Percentiles rank a stretch among this genome's conserved stretches.
phyloP scores from a whole-genome alignment of 2,113 vertebrate species.

The Charadrius vociferus region DNA sequence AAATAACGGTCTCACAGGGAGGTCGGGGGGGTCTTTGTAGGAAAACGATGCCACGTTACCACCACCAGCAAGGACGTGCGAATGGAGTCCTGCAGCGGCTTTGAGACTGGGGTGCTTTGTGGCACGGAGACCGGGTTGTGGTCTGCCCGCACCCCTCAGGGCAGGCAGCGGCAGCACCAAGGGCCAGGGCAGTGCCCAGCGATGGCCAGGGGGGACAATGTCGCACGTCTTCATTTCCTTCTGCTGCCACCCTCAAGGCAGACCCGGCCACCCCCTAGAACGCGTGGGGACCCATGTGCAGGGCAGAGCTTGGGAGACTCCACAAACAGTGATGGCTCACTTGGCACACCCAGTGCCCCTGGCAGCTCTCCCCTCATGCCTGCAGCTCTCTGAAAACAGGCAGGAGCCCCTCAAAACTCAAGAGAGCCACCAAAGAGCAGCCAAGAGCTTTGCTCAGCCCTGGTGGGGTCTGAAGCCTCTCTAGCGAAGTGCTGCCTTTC shows the following conservation, averaged over 20 bases:
- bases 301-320: neutral
- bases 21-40: neutral
- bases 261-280: neutral
- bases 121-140: too few relatives aligned
- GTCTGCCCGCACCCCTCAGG: neutral
- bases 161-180: neutral
- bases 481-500: fast-evolving
- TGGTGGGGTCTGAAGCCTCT: neutral
- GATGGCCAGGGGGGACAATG: neutral
- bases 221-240: neutral
- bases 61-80: neutral
- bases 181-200: neutral
- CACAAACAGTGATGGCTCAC: fast-evolving
- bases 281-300: fast-evolving
- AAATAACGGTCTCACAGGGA: neutral
- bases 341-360: neutral
- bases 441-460: neutral
- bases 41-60: neutral
- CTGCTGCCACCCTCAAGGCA: neutral
- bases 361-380: neutral
- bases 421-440: neutral
- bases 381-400: neutral
- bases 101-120: neutral
- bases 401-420: neutral
- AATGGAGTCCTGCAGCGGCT: fast-evolving